Percentiles rank a stretch among this genome's conserved stretches.
phyloP scores from a whole-genome alignment of 2,888 invertebrate genomes.

The Pristionchus mayeri region DNA sequence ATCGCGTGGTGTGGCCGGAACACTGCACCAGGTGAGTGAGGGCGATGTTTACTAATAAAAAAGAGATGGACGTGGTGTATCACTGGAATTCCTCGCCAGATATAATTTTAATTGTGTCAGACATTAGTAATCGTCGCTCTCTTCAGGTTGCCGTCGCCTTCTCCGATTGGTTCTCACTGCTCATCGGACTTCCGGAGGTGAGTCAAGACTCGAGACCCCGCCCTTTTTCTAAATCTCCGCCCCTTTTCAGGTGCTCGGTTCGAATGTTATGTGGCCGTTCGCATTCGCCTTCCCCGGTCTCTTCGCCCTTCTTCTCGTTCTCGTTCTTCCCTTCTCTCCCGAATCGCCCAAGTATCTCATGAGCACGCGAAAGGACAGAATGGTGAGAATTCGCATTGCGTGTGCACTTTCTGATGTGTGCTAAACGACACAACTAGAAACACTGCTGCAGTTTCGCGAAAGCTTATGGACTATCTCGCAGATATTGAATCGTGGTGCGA shows the following conservation, averaged over 20 bases:
- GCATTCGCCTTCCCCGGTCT: constrained; percentile 77
- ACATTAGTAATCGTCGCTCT: constrained; percentile 2
- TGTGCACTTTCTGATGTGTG: background rate
- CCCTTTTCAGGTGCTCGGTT: constrained; percentile 71
- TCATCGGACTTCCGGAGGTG: constrained; percentile 77
- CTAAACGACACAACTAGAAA: too few relatives aligned
- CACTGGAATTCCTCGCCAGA: background rate
- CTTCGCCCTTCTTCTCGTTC: constrained; percentile 67
- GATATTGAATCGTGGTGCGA: background rate
- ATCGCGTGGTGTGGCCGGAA: constrained; percentile 78
- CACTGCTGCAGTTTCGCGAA: too few relatives aligned
- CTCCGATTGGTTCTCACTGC: constrained; percentile 78
- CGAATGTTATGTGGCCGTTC: constrained; percentile 76
- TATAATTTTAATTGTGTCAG: background rate
- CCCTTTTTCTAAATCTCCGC: background rate
- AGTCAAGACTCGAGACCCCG: constrained; percentile 1
- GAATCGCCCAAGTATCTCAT: constrained; percentile 74
- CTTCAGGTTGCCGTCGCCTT: constrained; percentile 76
- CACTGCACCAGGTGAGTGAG: constrained; percentile 75
- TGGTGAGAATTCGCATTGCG: constrained; percentile 46
- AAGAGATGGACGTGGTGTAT: background rate
- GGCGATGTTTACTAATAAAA: background rate
- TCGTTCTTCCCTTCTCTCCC: constrained; percentile 74
- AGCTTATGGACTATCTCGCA: too few relatives aligned
- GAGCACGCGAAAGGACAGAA: constrained; percentile 56